Base-by-base conservation (phyloP, 2,797 vertebrate species). In the Sebastes glaucus region DNA sequence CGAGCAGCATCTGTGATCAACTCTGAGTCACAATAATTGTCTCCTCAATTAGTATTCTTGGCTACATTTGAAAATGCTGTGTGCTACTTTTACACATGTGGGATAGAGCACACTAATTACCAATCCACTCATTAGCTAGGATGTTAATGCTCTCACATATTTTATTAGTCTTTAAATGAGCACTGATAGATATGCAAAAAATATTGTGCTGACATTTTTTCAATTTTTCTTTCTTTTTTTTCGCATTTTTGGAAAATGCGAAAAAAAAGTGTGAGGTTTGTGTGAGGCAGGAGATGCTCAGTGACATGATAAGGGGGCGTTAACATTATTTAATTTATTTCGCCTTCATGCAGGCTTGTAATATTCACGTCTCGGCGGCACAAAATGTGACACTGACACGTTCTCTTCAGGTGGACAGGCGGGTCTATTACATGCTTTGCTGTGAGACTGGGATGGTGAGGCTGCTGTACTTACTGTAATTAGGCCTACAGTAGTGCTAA, bases 191-290 rank as follows among this genome's bases (percentile, higher is more conserved):
- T 32, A 20, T 49, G 42, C 42, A 0, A 46, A 46, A 46, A 7
- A 0, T 42, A 42, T 7, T 46, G 42, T 46, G 42, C 42, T 46
- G 42, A 46, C 16, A 18, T 46, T 46, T 46, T 13, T 38, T 38
- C 33, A 35, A 0, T 1, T 35, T 14, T 35, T 38, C 0, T 38
- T 13, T 13, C 0, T 38, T 42, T 1, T 42, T 46, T 18, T 18
- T 18, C 16, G 0, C 42, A 46, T 46, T 46, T 46, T 46, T 46
- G 42, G 42, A 46, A 46, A 46, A 46, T 46, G 42, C 42, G 0
- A 46, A 18, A 46, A 42, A 6, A 42, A 42, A 42, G 38, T 42
- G 38, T 42, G 38, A 42, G 6, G 38, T 42, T 0, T 42, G 38
- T 42, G 38, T 42, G 38, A 42, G 38, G 2, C 38, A 0, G 14